phyloP scores from a whole-genome alignment of 2,113 vertebrate genomes.

The Tyto alba region DNA sequence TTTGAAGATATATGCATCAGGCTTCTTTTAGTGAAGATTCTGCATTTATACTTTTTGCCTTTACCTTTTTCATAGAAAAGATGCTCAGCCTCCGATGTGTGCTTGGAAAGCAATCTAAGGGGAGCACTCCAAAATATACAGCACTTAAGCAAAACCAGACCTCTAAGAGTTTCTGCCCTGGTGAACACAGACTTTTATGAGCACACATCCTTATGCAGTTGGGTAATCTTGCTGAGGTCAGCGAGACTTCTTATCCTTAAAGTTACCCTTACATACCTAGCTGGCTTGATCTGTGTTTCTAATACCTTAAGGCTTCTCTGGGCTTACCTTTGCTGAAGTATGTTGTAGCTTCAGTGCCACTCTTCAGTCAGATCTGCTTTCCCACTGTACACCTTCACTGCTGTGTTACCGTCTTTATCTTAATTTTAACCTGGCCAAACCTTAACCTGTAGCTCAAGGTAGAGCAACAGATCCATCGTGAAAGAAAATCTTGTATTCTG shows the following conservation, averaged over 20 bases:
- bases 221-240: not conserved
- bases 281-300: not conserved
- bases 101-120: not conserved
- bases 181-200: not conserved
- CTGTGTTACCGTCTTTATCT: not conserved
- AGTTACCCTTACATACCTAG: not conserved
- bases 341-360: not conserved
- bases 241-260: not conserved
- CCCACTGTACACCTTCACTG: not conserved
- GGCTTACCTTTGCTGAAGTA: not conserved
- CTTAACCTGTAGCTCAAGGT: not conserved
- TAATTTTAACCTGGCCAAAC: not conserved
- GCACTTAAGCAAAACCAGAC: conserved; percentile 8
- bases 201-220: not conserved
- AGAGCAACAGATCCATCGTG: not conserved
- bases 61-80: not conserved
- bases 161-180: not conserved
- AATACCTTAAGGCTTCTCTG: not conserved
- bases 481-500: not conserved
- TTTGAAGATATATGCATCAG: not conserved
- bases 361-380: not conserved
- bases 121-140: not conserved
- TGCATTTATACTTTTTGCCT: not conserved
- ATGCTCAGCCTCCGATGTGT: not conserved
- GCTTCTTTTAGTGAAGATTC: not conserved